Base-by-base conservation (phyloP, 1,140 invertebrate species). In the Bradysia coprophila region DNA sequence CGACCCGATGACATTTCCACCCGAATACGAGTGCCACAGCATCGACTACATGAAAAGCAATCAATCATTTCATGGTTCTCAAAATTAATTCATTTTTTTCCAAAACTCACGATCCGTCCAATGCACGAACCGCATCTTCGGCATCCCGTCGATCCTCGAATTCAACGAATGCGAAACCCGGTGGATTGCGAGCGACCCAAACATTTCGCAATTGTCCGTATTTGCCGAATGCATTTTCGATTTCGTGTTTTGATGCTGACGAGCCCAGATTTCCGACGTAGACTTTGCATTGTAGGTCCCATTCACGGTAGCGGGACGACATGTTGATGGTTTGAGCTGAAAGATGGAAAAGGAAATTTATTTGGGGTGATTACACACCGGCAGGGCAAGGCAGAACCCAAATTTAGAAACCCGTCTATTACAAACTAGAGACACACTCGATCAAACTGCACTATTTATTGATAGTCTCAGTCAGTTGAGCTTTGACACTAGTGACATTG, bases 201-300 rank as follows among this genome's bases (percentile, higher is more conserved):
- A 97, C 91, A 68, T 94, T 98, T 56, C 85, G 76, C 45, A 97
- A 69, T 21, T 85, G 84, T 1, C 94, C 94, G 67, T 90, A 98
- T 67, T 93, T 92, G 46, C 78, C 76, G 59, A 98, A 98, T 15
- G 86, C 78, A 56, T 80, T 82, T 62, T 92, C 87, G 47, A 91
- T 82, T 64, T 91, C 87, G 61, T 85, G 81, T 66, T 90, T 90
- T 42, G 87, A 88, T 9, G 86, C 86, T 53, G 84, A 86, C 40
- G 81, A 87, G 9, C 86, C 85, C 31, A 98, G 67, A 64, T 96
- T 95, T 18, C 95, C 95, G n/a, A 99, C 88, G 61, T 98, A 99
- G 1, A 98, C 90, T 66, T 99, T 99, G 63, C 90, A 95, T 18
- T 89, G 86, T 31, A 91, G 64, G 57, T 90, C 85, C 85, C 88